These are phyloP conservation scores for Porites evermanni DNA, from an alignment of 92 coral and sea anemone species.

Conservation along the genomic window DNA sequence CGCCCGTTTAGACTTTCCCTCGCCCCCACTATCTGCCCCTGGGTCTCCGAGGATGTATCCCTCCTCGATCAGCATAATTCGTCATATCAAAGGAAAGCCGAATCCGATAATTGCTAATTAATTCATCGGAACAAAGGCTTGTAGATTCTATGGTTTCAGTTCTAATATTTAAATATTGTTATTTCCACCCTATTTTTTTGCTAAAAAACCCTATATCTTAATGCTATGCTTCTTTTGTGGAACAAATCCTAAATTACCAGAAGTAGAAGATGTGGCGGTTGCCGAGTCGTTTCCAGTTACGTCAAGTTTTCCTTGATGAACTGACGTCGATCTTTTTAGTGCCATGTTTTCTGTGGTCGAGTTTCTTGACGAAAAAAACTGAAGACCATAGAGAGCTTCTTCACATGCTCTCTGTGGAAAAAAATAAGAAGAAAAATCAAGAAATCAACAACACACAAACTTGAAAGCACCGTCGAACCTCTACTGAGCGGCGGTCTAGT, in stretches of 20 bases:
- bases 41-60: too few species aligned
- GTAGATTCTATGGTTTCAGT: too few species aligned
- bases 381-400: constrained; percentile 72
- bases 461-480: neutral
- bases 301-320: constrained; percentile 52
- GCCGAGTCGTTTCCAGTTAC: constrained; percentile 17
- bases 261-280: constrained; percentile 11
- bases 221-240: neutral
- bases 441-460: neutral
- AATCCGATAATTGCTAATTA: too few species aligned
- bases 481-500: too few species aligned
- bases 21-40: too few species aligned
- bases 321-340: constrained; percentile 60
- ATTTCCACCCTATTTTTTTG: too few species aligned
- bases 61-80: too few species aligned
- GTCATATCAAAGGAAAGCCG: too few species aligned
- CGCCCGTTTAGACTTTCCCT: too few species aligned
- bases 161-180: too few species aligned
- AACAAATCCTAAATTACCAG: constrained; percentile 22
- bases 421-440: neutral
- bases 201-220: neutral
- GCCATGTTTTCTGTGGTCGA: constrained; percentile 49
- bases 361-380: constrained; percentile 35
- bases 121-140: too few species aligned
- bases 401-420: constrained; percentile 63